Evolutionary conservation across 1,140 invertebrate species (phyloP).

Genomic region (Cotesia typhae): DNA sequence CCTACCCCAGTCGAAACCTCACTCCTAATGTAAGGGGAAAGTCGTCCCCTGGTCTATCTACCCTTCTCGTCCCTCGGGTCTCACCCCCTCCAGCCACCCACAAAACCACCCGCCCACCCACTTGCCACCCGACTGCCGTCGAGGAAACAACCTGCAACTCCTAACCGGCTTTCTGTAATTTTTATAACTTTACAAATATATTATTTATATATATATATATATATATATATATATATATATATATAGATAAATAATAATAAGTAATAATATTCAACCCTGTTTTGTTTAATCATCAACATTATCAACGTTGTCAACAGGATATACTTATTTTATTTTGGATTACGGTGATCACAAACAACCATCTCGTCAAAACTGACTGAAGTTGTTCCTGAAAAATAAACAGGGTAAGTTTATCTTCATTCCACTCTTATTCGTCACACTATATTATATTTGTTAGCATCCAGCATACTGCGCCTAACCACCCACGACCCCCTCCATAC

Average conservation of each 20-base stretch:
- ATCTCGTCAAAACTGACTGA: no score
- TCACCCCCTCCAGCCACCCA: slow-evolving; percentile 53
- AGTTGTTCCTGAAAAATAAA: no score
- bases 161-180: slow-evolving; percentile 28
- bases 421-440: slow-evolving; percentile 28
- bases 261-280: slow-evolving; percentile 12
- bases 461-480: neutral
- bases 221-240: no score
- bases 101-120: slow-evolving; percentile 62
- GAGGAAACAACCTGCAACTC: slow-evolving; percentile 66
- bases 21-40: slow-evolving; percentile 41
- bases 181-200: slow-evolving; percentile 4
- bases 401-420: slow-evolving; percentile 30
- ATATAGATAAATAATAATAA: neutral
- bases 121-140: slow-evolving; percentile 65
- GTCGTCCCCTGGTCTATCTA: neutral
- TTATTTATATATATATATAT: no score
- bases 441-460: neutral
- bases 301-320: no score
- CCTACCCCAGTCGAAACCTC: slow-evolving; percentile 54
- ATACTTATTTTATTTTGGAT: no score
- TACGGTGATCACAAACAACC: no score
- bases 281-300: neutral
- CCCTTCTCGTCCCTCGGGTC: slow-evolving; percentile 42
- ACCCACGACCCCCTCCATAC: slow-evolving; percentile 8